Evolutionary conservation across 2,113 vertebrate genomes (phyloP).

Genomic region (Mellivora capensis): DNA sequence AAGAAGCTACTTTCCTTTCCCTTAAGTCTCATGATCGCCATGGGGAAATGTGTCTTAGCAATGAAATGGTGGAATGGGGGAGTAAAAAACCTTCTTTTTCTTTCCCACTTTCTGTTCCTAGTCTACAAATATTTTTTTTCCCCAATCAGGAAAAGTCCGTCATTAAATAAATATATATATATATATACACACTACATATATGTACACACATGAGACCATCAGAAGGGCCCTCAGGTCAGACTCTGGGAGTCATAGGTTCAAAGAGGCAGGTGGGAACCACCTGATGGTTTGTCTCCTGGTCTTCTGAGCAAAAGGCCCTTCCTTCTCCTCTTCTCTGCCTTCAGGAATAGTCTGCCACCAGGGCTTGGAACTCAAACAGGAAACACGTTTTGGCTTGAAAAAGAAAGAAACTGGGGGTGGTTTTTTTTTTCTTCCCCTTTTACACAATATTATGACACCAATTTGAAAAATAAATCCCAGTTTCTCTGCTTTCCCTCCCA

Average conservation of each 20-base stretch:
- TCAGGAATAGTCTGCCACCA: constrained; percentile 28
- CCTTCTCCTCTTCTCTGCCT: not conserved
- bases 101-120: not conserved
- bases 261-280: not conserved
- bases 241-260: not conserved
- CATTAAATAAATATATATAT: constrained; percentile 79
- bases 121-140: not conserved
- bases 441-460: constrained; percentile 65
- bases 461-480: constrained; percentile 68
- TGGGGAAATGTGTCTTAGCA: not conserved
- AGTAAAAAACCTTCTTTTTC: constrained; percentile 1
- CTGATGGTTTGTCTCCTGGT: not conserved
- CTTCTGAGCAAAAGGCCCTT: not conserved
- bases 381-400: constrained; percentile 62
- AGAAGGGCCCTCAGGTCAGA: not conserved
- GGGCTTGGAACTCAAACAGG: constrained; percentile 52
- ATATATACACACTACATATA: constrained; percentile 65
- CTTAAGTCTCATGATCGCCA: not conserved
- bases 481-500: constrained; percentile 60
- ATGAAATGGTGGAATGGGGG: not conserved
- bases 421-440: constrained; percentile 46
- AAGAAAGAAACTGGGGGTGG: constrained; percentile 24
- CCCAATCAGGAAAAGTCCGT: constrained; percentile 21
- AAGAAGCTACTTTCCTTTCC: not conserved
- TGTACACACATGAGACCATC: constrained; percentile 4